phyloP scores from a whole-genome alignment of 2,113 vertebrate genomes.

The Gulo gulo region DNA sequence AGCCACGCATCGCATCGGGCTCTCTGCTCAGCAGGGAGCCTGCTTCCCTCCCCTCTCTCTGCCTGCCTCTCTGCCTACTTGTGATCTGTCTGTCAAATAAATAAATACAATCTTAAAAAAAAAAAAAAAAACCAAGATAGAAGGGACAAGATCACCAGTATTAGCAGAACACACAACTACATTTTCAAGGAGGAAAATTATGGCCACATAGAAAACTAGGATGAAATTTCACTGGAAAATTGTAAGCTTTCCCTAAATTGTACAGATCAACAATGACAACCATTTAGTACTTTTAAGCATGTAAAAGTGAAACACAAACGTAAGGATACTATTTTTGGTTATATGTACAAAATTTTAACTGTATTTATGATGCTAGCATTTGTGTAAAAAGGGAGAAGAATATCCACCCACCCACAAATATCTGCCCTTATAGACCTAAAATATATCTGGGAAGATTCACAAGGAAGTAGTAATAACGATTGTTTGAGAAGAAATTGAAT shows the following conservation, averaged over 20 bases:
- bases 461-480: neutral
- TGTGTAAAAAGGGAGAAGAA: neutral
- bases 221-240: neutral
- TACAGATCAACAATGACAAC: neutral
- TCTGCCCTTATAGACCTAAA: neutral
- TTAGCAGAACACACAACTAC: neutral
- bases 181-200: slow-evolving; percentile 42
- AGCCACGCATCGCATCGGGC: no score
- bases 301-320: slow-evolving; percentile 28
- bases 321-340: neutral
- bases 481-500: neutral
- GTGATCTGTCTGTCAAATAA: no score
- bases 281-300: slow-evolving; percentile 2
- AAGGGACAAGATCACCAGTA: neutral
- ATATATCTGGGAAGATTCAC: neutral
- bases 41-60: no score
- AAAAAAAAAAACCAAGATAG: neutral
- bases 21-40: no score
- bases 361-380: neutral
- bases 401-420: neutral
- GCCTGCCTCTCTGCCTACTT: no score
- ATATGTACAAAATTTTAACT: neutral
- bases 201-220: neutral
- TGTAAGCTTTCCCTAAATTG: neutral
- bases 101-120: no score